A percentile compares a stretch with the other conserved stretches of the same genome.
phyloP scores from a whole-genome alignment of 2,888 invertebrate genomes.

The Poecilus cupreus region DNA sequence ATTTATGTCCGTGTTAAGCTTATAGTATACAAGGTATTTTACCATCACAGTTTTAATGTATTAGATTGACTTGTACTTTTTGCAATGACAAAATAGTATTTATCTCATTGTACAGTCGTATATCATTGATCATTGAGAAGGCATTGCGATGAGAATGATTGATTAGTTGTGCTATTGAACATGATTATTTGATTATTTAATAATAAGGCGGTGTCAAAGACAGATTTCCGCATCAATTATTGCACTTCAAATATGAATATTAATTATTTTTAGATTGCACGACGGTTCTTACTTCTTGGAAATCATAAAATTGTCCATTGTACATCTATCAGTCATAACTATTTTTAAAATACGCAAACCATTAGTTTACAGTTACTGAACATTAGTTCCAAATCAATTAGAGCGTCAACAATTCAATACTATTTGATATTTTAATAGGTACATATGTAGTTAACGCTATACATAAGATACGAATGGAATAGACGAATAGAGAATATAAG shows the following conservation, averaged over 20 bases:
- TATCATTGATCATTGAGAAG: background rate
- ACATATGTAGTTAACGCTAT: too few relatives aligned
- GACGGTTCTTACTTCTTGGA: background rate
- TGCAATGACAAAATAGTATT: constrained; percentile 14
- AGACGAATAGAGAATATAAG: too few relatives aligned
- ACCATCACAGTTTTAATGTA: background rate
- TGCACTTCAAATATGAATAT: background rate
- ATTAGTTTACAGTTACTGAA: too few relatives aligned
- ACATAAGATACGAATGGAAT: too few relatives aligned
- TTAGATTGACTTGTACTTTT: background rate
- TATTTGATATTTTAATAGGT: too few relatives aligned
- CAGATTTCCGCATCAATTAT: constrained; percentile 14
- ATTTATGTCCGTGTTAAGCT: background rate
- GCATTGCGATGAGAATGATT: constrained; percentile 3
- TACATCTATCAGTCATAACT: background rate
- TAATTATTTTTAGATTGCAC: background rate
- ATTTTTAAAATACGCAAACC: too few relatives aligned
- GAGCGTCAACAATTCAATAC: too few relatives aligned
- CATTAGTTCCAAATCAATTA: too few relatives aligned
- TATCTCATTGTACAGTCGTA: background rate
- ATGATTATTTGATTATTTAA: constrained; percentile 22
- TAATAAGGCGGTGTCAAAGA: background rate
- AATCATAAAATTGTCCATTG: background rate
- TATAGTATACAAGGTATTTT: background rate
- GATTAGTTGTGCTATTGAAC: constrained; percentile 7